These are phyloP conservation scores for Tauraco erythrolophus DNA, from an alignment of 2,113 vertebrate genomes.

Conservation along the genomic window DNA sequence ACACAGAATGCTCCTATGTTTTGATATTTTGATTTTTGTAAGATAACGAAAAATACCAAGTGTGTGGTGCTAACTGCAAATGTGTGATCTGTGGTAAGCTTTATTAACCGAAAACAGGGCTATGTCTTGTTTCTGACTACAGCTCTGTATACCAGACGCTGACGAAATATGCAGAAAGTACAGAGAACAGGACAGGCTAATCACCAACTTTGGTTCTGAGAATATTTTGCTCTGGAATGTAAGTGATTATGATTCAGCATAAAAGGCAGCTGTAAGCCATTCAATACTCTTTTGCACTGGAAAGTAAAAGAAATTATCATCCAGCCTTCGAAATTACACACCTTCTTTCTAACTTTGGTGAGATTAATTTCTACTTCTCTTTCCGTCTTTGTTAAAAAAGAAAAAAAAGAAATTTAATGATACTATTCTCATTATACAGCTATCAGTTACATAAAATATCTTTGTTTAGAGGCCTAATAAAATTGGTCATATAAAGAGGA, in stretches of 20 bases:
- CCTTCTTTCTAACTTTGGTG: slow-evolving; percentile 9
- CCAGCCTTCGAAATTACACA: slow-evolving; percentile 24
- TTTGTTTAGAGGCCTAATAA: slow-evolving; percentile 85
- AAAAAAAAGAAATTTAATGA: slow-evolving; percentile 57
- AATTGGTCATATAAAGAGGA: slow-evolving; percentile 84
- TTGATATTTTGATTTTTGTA: background rate
- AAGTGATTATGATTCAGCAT: slow-evolving; percentile 50
- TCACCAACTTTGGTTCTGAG: background rate
- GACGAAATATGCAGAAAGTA: background rate
- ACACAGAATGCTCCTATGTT: background rate
- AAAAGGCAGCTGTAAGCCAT: slow-evolving; percentile 34
- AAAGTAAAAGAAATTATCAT: background rate
- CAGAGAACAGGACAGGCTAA: background rate
- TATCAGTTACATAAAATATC: slow-evolving; percentile 79
- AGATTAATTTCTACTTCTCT: background rate
- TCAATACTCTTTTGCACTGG: background rate
- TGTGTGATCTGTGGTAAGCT: background rate
- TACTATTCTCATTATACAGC: slow-evolving; percentile 60
- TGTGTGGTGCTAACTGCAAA: background rate
- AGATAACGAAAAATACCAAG: background rate
- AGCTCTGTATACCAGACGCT: background rate
- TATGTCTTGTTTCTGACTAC: background rate
- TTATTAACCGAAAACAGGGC: background rate
- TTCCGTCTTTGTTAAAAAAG: slow-evolving; percentile 66
- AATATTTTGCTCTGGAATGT: slow-evolving; percentile 21